A percentile compares a stretch with the other conserved stretches of the same genome.
Conservation (phyloP, 1,140 invertebrate species). For the Trinorchestia longiramus region DNA sequence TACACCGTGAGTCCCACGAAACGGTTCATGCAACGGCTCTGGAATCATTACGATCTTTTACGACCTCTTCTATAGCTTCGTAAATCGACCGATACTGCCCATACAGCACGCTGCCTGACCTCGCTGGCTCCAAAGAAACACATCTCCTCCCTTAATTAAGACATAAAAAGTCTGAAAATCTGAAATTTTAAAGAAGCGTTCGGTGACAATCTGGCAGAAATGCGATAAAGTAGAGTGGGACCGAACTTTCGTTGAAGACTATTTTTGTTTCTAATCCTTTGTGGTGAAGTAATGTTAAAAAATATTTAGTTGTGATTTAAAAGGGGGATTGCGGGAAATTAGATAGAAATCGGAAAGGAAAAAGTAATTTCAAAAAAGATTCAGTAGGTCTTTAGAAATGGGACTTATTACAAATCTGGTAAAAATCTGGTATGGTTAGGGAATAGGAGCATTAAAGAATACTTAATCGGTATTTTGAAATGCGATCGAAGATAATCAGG, state of each 20-base stretch:
- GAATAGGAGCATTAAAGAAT: too few relatives aligned
- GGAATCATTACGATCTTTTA: neutral
- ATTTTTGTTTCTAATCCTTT: neutral
- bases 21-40: neutral
- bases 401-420: too few relatives aligned
- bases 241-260: neutral
- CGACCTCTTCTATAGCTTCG: neutral
- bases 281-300: neutral
- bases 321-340: neutral
- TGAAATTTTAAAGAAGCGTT: neutral
- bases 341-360: too few relatives aligned
- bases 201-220: neutral
- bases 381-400: too few relatives aligned
- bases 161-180: neutral
- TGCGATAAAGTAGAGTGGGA: neutral
- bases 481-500: too few relatives aligned
- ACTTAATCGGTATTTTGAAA: too few relatives aligned
- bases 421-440: too few relatives aligned
- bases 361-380: too few relatives aligned
- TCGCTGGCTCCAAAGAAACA: neutral
- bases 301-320: neutral
- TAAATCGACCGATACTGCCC: neutral
- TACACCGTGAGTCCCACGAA: neutral
- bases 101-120: neutral
- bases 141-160: neutral